phyloP scores from a whole-genome alignment of 92 coral and sea anemone species.

The Epizoanthus scotinus region DNA sequence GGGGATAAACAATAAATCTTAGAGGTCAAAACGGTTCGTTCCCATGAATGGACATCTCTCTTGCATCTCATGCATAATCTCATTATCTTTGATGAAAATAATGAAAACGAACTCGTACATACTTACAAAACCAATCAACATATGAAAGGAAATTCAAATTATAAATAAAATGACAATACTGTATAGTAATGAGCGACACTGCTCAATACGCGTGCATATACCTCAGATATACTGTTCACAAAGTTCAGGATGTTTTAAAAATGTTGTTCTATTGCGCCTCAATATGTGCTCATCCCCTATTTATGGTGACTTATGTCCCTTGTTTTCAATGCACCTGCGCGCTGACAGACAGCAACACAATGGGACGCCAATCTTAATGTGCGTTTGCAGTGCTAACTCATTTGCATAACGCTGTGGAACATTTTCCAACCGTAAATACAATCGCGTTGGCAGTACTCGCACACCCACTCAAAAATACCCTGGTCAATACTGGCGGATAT shows the following conservation, averaged over 20 bases:
- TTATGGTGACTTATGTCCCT: conserved; percentile 12
- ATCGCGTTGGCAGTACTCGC: conserved; percentile 14
- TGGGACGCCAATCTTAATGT: conserved; percentile 16
- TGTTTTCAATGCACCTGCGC: conserved; percentile 29
- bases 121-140: conserved; percentile 14
- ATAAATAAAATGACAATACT: not conserved
- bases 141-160: not conserved
- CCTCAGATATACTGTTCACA: not conserved
- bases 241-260: not conserved
- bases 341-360: conserved; percentile 17
- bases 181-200: not conserved
- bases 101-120: not conserved
- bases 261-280: not conserved
- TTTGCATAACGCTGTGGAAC: conserved; percentile 35
- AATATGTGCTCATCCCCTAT: not conserved
- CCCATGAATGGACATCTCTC: not conserved
- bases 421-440: conserved; percentile 25
- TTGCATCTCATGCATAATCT: not conserved
- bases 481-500: conserved; percentile 6
- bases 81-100: conserved; percentile 15
- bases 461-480: conserved; percentile 1
- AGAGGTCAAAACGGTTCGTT: not conserved
- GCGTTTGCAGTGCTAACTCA: conserved; percentile 12
- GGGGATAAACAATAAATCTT: not conserved
- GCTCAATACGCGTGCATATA: not conserved